Evolutionary conservation across 2,888 invertebrate species (phyloP).

Genomic region (Xestoiulus laeticollis): DNA sequence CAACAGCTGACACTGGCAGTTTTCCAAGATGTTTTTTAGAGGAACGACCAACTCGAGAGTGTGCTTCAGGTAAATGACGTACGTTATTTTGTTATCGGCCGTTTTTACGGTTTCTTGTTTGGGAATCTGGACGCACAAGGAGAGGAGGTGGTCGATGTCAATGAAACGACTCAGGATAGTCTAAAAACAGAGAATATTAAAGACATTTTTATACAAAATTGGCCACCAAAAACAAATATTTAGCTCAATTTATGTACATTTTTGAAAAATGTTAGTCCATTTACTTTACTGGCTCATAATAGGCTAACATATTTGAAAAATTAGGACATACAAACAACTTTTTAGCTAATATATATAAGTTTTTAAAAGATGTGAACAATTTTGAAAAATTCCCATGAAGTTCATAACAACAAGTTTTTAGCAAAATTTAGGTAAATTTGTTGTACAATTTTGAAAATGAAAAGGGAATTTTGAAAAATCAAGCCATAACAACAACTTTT

Average conservation of each 20-base stretch:
- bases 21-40: conserved; percentile 70
- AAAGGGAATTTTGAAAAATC: too few species aligned
- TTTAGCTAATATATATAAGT: too few species aligned
- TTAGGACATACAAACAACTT: neutral
- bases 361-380: too few species aligned
- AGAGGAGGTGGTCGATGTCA: conserved; percentile 81
- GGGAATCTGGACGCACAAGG: conserved; percentile 69
- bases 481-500: too few species aligned
- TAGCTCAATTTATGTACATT: too few species aligned
- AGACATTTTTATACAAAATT: neutral
- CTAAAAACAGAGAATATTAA: conserved; percentile 63
- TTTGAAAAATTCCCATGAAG: too few species aligned
- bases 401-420: too few species aligned
- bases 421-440: too few species aligned
- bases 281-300: neutral
- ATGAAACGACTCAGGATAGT: conserved; percentile 71
- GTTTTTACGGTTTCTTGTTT: conserved; percentile 67
- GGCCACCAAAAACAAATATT: too few species aligned
- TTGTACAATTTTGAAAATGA: too few species aligned
- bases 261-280: conserved; percentile 22
- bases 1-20: conserved; percentile 69
- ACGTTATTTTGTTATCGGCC: conserved; percentile 81
- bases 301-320: neutral
- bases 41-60: conserved; percentile 77
- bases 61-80: conserved; percentile 79